Conservation (phyloP, 2,113 vertebrate species). For the Apodemus speciosus region DNA sequence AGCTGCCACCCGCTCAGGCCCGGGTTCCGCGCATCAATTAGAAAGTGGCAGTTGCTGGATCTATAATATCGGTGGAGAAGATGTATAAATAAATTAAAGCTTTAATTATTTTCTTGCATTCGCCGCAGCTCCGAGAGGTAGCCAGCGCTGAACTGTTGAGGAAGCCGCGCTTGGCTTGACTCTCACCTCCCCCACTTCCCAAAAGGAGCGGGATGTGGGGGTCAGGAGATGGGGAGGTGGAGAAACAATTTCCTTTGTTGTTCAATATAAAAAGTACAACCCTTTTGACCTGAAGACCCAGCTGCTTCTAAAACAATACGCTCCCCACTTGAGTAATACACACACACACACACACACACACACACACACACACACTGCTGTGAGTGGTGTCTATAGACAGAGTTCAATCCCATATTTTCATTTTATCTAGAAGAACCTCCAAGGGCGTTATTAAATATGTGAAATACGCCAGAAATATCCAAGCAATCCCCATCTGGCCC, state of each 20-base stretch:
- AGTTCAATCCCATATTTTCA: constrained; percentile 36
- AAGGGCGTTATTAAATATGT: constrained; percentile 70
- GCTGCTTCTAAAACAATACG: constrained; percentile 56
- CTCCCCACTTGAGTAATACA: neutral
- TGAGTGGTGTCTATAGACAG: neutral
- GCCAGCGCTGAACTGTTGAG: neutral
- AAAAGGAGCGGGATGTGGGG: neutral
- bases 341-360: neutral
- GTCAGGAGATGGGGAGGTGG: neutral
- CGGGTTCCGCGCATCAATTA: constrained; percentile 18
- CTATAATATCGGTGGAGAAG: constrained; percentile 16
- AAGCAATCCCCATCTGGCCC: constrained; percentile 57
- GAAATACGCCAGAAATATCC: constrained; percentile 37
- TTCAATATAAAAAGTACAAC: constrained; percentile 64
- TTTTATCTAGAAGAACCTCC: constrained; percentile 65
- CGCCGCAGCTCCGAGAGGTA: constrained; percentile 40
- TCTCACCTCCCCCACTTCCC: neutral
- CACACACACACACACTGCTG: neutral
- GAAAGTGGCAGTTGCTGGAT: neutral
- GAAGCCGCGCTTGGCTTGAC: neutral
- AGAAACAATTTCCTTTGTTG: constrained; percentile 69
- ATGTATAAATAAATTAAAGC: constrained; percentile 62
- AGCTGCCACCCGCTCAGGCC: neutral
- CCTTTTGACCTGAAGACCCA: constrained; percentile 32
- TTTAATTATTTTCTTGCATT: constrained; percentile 74